Percentiles rank a stretch among this genome's conserved stretches.
phyloP scores from a whole-genome alignment of 2,888 invertebrate genomes.

The Carcina quercana region DNA sequence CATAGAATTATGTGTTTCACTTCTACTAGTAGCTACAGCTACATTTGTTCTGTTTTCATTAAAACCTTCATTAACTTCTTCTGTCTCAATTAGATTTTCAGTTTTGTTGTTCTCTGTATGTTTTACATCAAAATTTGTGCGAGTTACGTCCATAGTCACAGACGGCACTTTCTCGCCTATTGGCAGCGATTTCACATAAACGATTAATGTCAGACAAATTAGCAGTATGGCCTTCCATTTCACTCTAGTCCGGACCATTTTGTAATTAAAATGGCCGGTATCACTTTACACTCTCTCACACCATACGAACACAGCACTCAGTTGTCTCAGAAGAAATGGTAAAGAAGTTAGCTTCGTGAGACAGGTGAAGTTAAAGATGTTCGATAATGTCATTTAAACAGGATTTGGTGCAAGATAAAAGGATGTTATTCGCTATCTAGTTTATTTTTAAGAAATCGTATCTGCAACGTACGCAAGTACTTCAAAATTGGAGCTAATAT shows the following conservation, averaged over 20 bases:
- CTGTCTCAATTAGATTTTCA: background rate
- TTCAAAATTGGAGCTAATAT: background rate
- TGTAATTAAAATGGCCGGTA: conserved; percentile 9
- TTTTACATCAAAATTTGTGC: background rate
- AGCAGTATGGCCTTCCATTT: conserved; percentile 9
- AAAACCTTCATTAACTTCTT: background rate
- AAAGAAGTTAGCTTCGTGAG: background rate
- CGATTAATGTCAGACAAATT: conserved; percentile 6
- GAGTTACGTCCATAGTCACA: conserved; percentile 1
- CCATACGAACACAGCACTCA: conserved; percentile 5
- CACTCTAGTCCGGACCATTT: conserved; percentile 10
- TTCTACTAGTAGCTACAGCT: background rate
- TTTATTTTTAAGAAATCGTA: background rate
- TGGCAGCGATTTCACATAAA: conserved; percentile 9
- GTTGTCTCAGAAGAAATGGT: conserved; percentile 5
- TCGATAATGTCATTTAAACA: conserved; percentile 7
- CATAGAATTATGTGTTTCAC: background rate
- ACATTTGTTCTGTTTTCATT: background rate
- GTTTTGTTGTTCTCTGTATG: background rate
- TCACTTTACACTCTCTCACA: conserved; percentile 4
- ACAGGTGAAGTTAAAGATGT: conserved; percentile 4
- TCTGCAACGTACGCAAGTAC: background rate
- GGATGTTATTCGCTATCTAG: background rate
- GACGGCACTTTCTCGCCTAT: conserved; percentile 5
- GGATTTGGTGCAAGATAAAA: background rate